These are phyloP conservation scores for Brachymystax lenok DNA, from an alignment of 2,797 vertebrate genomes.

Conservation along the genomic window DNA sequence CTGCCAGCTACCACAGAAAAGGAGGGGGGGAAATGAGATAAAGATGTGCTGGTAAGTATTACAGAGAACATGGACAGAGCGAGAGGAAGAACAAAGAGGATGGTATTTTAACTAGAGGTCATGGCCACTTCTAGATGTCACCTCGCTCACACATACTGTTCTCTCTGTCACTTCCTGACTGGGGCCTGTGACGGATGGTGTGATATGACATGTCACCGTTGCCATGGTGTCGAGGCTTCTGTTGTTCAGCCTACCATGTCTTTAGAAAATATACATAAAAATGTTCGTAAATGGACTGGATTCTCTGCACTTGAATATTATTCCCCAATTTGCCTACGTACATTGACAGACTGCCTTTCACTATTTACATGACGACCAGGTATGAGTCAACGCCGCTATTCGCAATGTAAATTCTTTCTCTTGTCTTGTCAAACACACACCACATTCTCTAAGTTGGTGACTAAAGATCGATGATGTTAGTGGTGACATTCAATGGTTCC, in stretches of 20 bases:
- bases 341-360: not conserved
- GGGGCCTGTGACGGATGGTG: not conserved
- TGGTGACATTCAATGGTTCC: not conserved
- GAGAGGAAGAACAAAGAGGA: not conserved
- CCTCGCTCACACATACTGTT: not conserved
- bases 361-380: not conserved
- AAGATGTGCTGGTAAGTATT: not conserved
- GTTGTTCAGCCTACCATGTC: not conserved
- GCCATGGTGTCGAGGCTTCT: not conserved
- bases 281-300: not conserved
- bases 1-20: conserved; percentile 3
- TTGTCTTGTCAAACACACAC: not conserved
- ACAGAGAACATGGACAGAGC: conserved; percentile 2
- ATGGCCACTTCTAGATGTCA: not conserved
- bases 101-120: not conserved
- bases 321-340: not conserved
- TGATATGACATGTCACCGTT: conserved; percentile 5
- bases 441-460: not conserved
- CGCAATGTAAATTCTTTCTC: not conserved
- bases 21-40: not conserved
- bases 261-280: not conserved
- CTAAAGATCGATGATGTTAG: not conserved
- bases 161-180: not conserved
- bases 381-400: not conserved
- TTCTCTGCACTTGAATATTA: too few relatives aligned